phyloP scores from a whole-genome alignment of 2,113 vertebrate genomes.

The Grantiella picta region DNA sequence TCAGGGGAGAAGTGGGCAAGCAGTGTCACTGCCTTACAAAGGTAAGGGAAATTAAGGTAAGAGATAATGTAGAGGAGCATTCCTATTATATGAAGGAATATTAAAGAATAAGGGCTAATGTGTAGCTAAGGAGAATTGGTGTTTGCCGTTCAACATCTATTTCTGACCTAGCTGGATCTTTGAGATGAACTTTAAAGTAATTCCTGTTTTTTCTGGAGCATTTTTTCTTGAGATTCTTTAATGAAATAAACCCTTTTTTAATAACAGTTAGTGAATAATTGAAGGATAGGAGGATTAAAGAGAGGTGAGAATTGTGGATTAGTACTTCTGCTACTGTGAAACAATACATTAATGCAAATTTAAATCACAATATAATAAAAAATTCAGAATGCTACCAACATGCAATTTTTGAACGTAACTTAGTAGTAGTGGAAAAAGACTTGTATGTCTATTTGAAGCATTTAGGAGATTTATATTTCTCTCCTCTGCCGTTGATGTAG shows the following conservation, averaged over 20 bases:
- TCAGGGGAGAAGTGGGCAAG: neutral
- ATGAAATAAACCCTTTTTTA: neutral
- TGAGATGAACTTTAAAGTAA: neutral
- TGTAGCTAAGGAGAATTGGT: neutral
- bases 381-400: neutral
- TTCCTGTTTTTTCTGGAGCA: neutral
- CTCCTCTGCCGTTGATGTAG: neutral
- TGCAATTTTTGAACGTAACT: neutral
- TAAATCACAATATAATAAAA: neutral
- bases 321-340: neutral
- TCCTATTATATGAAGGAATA: neutral
- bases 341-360: neutral
- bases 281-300: neutral
- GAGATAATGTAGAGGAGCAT: neutral
- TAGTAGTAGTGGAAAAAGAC: neutral
- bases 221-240: neutral
- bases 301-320: neutral
- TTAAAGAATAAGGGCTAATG: neutral
- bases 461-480: neutral
- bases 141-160: neutral
- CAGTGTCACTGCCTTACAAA: neutral
- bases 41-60: neutral
- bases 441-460: neutral
- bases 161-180: neutral
- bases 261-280: neutral